These are phyloP conservation scores for Cylindroiulus punctatus DNA, from an alignment of 2,888 invertebrate species.

Conservation along the genomic window DNA sequence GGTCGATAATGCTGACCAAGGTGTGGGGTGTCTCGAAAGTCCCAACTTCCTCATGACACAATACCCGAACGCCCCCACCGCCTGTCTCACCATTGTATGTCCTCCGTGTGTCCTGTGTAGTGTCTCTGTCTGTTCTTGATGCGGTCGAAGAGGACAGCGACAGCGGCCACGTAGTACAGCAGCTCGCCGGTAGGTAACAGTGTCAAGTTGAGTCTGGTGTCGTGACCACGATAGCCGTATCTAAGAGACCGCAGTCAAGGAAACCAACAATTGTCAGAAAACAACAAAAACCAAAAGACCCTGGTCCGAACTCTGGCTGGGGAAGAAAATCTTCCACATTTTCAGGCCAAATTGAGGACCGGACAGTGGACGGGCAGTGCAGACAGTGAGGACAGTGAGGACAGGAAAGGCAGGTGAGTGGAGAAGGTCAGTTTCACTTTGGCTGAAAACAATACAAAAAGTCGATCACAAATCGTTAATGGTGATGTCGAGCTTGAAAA, in stretches of 20 bases:
- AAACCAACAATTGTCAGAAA: conserved; percentile 58
- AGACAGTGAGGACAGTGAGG: no score
- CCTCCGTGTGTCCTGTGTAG: conserved; percentile 91
- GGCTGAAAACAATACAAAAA: no score
- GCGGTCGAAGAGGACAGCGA: conserved; percentile 87
- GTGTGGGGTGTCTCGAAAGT: no score
- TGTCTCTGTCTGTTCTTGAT: conserved; percentile 89
- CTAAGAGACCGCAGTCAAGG: conserved; percentile 68
- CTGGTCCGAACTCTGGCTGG: neutral
- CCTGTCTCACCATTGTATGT: conserved; percentile 82
- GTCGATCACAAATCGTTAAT: no score
- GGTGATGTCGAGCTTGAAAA: no score
- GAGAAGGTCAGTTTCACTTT: no score
- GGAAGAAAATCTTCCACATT: neutral
- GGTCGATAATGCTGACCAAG: no score
- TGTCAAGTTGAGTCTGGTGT: conserved; percentile 89
- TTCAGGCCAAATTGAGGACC: no score
- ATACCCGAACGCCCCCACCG: neutral
- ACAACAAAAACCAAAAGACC: neutral
- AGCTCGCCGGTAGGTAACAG: conserved; percentile 93
- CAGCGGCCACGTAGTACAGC: conserved; percentile 90
- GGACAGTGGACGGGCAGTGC: no score
- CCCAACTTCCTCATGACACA: neutral
- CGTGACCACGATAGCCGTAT: conserved; percentile 92
- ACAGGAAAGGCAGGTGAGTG: no score